Evolutionary conservation across 2,888 invertebrate genomes (phyloP), one percentile per base, ranked within the genome.

Genomic region (Galeruca laticollis): DNA sequence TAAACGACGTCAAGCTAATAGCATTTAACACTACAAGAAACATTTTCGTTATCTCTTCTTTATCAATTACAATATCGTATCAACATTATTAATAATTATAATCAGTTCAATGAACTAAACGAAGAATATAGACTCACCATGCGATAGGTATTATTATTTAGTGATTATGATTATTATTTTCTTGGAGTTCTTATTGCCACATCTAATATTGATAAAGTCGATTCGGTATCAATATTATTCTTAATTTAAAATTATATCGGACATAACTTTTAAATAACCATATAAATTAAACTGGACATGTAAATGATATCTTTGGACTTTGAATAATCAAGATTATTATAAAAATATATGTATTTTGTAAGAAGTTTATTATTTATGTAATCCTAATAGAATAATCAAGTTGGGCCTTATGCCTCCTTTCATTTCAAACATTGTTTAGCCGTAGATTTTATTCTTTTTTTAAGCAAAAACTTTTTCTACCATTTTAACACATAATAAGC

Each of bases 101-200:
- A 63, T 63, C 56, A 63, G 73, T 70, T 73, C 73, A 71, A 67
- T 60, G 73, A 73, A 71, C 73, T 63, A 56, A 31, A 20, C 31
- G 72, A 70, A 76, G 76, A 79, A 79, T 79, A 79, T 79, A 80
- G 78, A 80, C 79, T 76, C 76, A 76, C 77, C 81, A 77, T 78
- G 77, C 78, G 79, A 80, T 81, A 79, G 74, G 76, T 77, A 73
- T 74, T 82, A 82, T 82, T 80, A 80, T 76, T 59, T 69, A 73
- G 75, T 76, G 77, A 79, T 78, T 78, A 80, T 80, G 77, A 79
- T 77, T 76, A 77, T 79, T 61, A 80, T 81, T 81, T 80, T 82
- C 79, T 80, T 80, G 78, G 79, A 78, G 79, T 79, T 77, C 73
- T 60, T 49, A 68, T 40, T 40, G 69, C 70, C 73, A 70, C 64